These are phyloP conservation scores for Oegoconia quadripuncta DNA, from an alignment of 2,888 invertebrate species.

Conservation along the genomic window DNA sequence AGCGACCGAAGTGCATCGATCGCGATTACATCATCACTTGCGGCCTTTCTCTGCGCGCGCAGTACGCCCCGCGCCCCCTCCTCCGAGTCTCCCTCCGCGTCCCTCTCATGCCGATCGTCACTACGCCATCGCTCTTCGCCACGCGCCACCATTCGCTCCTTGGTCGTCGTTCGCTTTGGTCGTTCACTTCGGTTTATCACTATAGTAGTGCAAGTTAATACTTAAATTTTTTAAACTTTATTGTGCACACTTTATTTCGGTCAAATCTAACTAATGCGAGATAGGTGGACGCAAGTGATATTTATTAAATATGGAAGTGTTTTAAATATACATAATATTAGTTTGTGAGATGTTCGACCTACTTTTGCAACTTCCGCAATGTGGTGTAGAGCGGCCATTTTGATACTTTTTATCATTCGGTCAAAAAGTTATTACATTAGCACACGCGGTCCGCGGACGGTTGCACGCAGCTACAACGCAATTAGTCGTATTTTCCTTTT, in stretches of 20 bases:
- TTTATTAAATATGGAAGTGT: conserved; percentile 38
- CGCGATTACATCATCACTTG: conserved; percentile 75
- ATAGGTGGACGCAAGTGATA: conserved; percentile 38
- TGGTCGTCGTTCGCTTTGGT: conserved; percentile 51
- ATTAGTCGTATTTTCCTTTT: conserved; percentile 43
- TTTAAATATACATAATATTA: conserved; percentile 24
- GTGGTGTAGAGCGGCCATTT: conserved; percentile 56
- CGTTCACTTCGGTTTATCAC: conserved; percentile 38
- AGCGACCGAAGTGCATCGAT: conserved; percentile 65
- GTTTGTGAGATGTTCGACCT: conserved; percentile 59
- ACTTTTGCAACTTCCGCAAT: conserved; percentile 71
- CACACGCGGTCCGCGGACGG: conserved; percentile 26
- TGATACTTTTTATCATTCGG: conserved; percentile 31
- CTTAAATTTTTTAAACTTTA: conserved; percentile 40
- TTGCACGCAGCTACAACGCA: conserved; percentile 29
- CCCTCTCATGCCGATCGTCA: conserved; percentile 48
- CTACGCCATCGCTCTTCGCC: conserved; percentile 53
- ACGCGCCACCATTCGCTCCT: conserved; percentile 69
- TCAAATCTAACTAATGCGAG: conserved; percentile 17
- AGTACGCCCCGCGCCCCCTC: conserved; percentile 42
- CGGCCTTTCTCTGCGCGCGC: conserved; percentile 77
- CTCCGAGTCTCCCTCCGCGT: conserved; percentile 37
- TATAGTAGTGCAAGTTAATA: conserved; percentile 51
- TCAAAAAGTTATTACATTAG: conserved; percentile 23
- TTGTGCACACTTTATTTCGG: conserved; percentile 27